Percentiles rank a stretch among this genome's conserved stretches.
These are phyloP conservation scores for Callyntrura sp. DNA, from an alignment of 2,888 invertebrate species.

Conservation along the genomic window DNA sequence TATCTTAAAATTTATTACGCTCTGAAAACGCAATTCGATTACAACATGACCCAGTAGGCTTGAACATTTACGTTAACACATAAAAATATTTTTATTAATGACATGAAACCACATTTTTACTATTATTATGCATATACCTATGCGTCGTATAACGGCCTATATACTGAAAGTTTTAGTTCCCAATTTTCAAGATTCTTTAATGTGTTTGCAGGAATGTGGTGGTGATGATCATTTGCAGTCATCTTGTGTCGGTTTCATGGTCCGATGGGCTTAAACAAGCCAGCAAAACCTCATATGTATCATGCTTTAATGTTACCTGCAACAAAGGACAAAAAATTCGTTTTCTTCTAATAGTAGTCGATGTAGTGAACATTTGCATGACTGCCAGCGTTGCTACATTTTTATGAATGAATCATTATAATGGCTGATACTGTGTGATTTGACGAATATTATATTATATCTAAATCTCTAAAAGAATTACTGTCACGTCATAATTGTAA, in stretches of 20 bases:
- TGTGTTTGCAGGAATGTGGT: conserved; percentile 6
- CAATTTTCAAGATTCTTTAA: not conserved
- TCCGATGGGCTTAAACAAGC: conserved; percentile 71
- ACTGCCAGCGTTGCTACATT: conserved; percentile 14
- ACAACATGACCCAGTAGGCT: conserved; percentile 74
- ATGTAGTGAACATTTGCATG: conserved; percentile 29
- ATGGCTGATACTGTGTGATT: conserved; percentile 26
- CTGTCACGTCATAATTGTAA: not conserved
- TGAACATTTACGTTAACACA: conserved; percentile 64
- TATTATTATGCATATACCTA: not conserved
- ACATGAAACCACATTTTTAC: conserved; percentile 71
- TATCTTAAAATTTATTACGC: conserved; percentile 75
- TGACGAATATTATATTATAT: conserved; percentile 22
- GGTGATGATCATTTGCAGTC: conserved; percentile 69
- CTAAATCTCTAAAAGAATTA: conserved; percentile 5
- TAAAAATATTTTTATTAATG: conserved; percentile 68
- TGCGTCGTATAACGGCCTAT: not conserved
- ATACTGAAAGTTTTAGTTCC: no score
- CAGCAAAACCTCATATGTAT: conserved; percentile 51
- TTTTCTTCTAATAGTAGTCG: conserved; percentile 21
- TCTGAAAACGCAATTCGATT: conserved; percentile 78
- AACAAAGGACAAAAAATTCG: conserved; percentile 50
- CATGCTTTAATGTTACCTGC: conserved; percentile 40
- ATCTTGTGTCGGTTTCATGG: conserved; percentile 75
- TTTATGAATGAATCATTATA: conserved; percentile 64